Evolutionary conservation across 2,797 vertebrate species (phyloP).

Genomic region (Gallinago stenura): DNA sequence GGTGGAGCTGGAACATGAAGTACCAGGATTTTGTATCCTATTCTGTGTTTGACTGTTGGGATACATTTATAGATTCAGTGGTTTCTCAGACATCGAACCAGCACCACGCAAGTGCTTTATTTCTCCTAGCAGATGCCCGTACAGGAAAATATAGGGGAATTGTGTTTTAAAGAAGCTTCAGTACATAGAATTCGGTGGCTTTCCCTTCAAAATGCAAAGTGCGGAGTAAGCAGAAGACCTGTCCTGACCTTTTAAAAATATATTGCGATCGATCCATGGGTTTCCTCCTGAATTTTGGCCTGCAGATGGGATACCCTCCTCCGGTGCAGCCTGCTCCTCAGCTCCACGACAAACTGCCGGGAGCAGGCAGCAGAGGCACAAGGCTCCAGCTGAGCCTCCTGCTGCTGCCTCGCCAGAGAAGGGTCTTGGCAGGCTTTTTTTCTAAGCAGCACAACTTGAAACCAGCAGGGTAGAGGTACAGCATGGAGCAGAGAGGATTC

Average conservation of each 20-base stretch:
- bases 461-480: rapidly evolving
- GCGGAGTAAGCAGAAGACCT: not conserved
- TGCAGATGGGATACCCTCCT: not conserved
- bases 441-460: not conserved
- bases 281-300: not conserved
- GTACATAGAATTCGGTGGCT: rapidly evolving
- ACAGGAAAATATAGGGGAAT: not conserved
- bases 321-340: rapidly evolving
- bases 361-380: not conserved
- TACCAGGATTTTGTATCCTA: not conserved
- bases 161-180: not conserved
- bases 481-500: not conserved
- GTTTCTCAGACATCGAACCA: not conserved
- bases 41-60: not conserved
- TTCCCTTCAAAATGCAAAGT: not conserved
- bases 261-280: not conserved
- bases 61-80: not conserved
- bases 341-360: not conserved
- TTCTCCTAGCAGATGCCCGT: not conserved
- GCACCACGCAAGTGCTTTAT: not conserved
- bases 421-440: not conserved
- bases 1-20: not conserved
- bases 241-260: not conserved
- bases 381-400: not conserved
- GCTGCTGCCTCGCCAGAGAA: not conserved